Conservation (phyloP, 92 coral and sea anemone species). For the Metridium senile region DNA sequence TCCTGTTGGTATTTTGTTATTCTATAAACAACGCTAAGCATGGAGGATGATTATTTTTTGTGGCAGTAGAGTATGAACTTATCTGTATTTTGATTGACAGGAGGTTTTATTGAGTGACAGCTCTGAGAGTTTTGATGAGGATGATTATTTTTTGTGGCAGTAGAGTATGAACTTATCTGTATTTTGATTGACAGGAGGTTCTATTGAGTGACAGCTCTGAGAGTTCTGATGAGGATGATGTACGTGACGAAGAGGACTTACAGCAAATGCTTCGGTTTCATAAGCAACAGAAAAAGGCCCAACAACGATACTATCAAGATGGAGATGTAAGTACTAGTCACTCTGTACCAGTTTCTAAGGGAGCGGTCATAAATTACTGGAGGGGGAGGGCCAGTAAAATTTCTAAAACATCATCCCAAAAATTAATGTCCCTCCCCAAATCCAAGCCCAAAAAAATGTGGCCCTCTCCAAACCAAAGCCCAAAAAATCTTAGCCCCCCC, state of each 20-base stretch:
- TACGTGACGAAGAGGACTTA: conserved; percentile 82
- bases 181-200: conserved; percentile 64
- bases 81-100: conserved; percentile 30
- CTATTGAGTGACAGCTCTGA: conserved; percentile 98
- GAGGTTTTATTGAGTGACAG: conserved; percentile 95
- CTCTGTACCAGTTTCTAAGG: no score
- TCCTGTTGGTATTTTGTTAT: no score
- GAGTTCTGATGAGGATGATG: conserved; percentile 83
- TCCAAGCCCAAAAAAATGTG: no score
- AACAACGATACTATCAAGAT: conserved; percentile 67
- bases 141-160: not conserved
- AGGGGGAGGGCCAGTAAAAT: no score
- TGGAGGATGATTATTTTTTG: not conserved
- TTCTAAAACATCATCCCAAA: no score
- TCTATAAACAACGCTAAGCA: no score
- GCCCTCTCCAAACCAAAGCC: no score
- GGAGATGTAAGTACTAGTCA: conserved; percentile 68
- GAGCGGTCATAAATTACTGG: no score
- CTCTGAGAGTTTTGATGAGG: conserved; percentile 80
- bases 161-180: not conserved
- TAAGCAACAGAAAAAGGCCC: conserved; percentile 78
- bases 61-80: not conserved
- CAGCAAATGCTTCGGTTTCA: conserved; percentile 91
- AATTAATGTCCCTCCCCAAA: no score
- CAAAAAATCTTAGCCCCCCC: no score